phyloP scores from a whole-genome alignment of 2,888 invertebrate species.

The Hipparchia sbordonii region DNA sequence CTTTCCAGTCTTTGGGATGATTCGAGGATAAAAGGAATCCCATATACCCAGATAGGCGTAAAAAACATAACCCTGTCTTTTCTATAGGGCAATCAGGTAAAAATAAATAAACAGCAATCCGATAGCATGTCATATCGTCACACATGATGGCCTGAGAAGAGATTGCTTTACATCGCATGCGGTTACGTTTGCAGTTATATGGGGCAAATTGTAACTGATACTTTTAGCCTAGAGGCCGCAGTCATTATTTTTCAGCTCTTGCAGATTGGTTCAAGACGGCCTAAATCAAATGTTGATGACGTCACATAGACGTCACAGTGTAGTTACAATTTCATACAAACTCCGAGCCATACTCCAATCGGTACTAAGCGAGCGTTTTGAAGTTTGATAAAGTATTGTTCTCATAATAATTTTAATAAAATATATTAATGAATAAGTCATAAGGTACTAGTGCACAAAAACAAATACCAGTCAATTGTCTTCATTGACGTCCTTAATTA shows the following conservation, averaged over 20 bases:
- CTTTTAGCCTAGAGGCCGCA: conserved; percentile 18
- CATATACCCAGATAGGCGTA: too few relatives aligned
- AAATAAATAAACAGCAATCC: conserved; percentile 23
- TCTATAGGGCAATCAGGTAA: neutral
- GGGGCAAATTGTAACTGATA: conserved; percentile 31
- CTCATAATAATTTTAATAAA: too few relatives aligned
- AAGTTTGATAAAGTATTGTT: too few relatives aligned
- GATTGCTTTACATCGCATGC: conserved; percentile 40
- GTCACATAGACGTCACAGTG: too few relatives aligned
- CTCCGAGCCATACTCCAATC: too few relatives aligned
- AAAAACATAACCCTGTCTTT: too few relatives aligned
- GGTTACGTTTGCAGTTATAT: conserved; percentile 41
- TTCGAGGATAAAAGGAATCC: too few relatives aligned
- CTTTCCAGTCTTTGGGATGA: too few relatives aligned
- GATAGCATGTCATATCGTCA: conserved; percentile 37
- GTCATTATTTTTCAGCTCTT: neutral
- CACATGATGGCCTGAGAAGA: conserved; percentile 40
- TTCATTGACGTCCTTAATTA: conserved; percentile 18
- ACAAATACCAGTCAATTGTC: neutral
- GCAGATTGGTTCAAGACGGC: too few relatives aligned
- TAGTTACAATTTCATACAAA: too few relatives aligned
- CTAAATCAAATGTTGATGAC: neutral
- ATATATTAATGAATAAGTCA: too few relatives aligned
- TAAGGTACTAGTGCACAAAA: neutral
- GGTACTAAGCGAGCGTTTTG: neutral